Conservation (phyloP, 2,113 vertebrate species). For the Rhegmatorhina hoffmannsi region DNA sequence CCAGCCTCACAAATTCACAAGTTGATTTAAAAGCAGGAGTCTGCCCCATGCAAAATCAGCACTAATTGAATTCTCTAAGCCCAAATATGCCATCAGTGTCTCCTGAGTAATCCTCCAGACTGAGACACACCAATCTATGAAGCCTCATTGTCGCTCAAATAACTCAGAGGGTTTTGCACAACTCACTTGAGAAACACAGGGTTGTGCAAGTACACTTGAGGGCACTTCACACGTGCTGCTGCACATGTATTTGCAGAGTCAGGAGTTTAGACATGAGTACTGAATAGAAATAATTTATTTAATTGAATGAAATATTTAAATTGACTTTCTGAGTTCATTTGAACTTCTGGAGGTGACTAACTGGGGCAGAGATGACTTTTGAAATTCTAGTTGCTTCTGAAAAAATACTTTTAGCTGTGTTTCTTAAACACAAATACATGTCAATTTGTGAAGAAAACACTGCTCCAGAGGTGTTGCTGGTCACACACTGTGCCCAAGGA, state of each 20-base stretch:
- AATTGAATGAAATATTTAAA: background rate
- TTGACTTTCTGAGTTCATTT: background rate
- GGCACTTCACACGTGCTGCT: background rate
- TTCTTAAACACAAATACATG: background rate
- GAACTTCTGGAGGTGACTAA: background rate
- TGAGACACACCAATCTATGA: background rate
- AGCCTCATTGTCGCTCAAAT: background rate
- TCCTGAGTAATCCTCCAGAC: background rate
- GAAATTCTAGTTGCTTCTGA: background rate
- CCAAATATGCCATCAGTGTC: background rate
- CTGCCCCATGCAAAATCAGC: background rate
- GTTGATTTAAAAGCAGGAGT: background rate
- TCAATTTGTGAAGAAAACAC: background rate
- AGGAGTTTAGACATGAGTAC: background rate
- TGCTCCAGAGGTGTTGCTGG: background rate
- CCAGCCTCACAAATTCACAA: background rate
- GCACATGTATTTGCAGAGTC: background rate
- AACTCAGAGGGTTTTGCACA: background rate
- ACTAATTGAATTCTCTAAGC: background rate
- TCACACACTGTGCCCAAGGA: background rate
- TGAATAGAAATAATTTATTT: background rate
- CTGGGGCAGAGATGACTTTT: background rate
- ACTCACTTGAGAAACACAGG: background rate
- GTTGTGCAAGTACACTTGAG: background rate
- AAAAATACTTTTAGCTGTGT: background rate